Base-by-base conservation (phyloP, 2,888 invertebrate species). In the Callyntrura guangdongensis region DNA sequence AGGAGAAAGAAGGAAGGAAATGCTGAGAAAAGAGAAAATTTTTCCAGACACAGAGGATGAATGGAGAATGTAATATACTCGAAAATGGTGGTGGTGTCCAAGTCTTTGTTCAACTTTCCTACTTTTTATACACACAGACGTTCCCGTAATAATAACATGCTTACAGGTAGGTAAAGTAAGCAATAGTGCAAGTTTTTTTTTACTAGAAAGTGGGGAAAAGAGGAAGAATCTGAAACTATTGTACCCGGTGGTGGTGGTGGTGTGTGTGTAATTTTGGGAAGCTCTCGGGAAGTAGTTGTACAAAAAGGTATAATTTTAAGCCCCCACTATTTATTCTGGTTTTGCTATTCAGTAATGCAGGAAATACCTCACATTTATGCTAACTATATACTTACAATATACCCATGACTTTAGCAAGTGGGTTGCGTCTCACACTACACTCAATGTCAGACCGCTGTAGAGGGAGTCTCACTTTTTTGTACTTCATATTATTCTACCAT, bases 221-320 rank as follows among this genome's bases (percentile, higher is more conserved):
- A 45, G 36, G 14, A 69, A 27, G 36, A n/a, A 4, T 27, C 0
- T 27, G 56, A 14, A 56, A 14, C 56, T 17, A 22, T 12, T 67
- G 27, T 27, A 36, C 36, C 36, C 36, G 6, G 36, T n/a, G n/a
- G n/a, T n/a, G 4, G 36, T 67, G 14, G 77, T 77, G 56, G 17
- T 77, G 53, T 25, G 17, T 72, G 72, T 72, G n/a, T 72, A 20
- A n/a, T 45, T 36, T 45, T 8, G 17, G 72, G 72, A 72, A 69
- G n/a, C 72, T 45, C 53, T 49, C 77, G 27, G 77, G 53, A 53
- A 77, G 53, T n/a, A 77, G 77, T 77, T 49, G 56, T 20, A 47
- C 45, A 72, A 72, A 47, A 47, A 17, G 45, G 53, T 8, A 77
- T 53, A 74, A 74, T 25, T 77, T 77, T 27, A 53, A 56, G 56